Evolutionary conservation across 2,113 vertebrate species (phyloP).

Genomic region (Perca flavescens): DNA sequence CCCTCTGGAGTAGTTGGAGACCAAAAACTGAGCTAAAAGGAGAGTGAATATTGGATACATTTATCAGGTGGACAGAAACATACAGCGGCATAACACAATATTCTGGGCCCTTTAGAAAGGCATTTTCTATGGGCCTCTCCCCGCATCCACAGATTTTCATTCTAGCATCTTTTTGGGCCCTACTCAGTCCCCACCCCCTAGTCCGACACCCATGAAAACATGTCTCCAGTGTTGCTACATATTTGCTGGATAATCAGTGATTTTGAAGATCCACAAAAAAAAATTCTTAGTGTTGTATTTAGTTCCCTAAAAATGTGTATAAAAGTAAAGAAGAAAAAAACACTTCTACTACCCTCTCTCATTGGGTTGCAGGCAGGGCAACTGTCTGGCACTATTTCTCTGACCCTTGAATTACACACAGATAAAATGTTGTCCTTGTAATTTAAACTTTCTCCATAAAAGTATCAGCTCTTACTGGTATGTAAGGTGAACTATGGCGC

Average conservation of each 20-base stretch:
- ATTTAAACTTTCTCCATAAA: background rate
- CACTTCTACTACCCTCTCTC: background rate
- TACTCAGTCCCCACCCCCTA: too few relatives aligned
- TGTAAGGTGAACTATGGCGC: slow-evolving; percentile 9
- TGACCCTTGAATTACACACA: background rate
- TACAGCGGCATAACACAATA: too few relatives aligned
- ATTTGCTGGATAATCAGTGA: background rate
- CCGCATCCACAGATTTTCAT: too few relatives aligned
- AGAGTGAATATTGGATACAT: background rate
- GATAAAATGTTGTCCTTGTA: background rate
- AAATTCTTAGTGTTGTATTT: background rate
- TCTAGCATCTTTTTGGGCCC: too few relatives aligned
- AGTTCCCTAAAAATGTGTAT: background rate
- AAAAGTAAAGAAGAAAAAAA: background rate
- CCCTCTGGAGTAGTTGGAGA: background rate
- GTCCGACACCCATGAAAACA: too few relatives aligned
- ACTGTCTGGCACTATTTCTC: background rate
- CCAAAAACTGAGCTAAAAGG: background rate
- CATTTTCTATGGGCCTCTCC: too few relatives aligned
- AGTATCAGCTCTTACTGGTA: background rate
- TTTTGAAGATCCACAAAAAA: background rate
- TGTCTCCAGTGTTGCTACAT: background rate
- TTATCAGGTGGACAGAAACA: background rate
- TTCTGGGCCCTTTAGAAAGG: too few relatives aligned
- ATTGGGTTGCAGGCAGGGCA: background rate